Percentiles rank a stretch among this genome's conserved stretches.
These are phyloP conservation scores for Grapholita molesta DNA, from an alignment of 1,140 invertebrate species.

Conservation along the genomic window DNA sequence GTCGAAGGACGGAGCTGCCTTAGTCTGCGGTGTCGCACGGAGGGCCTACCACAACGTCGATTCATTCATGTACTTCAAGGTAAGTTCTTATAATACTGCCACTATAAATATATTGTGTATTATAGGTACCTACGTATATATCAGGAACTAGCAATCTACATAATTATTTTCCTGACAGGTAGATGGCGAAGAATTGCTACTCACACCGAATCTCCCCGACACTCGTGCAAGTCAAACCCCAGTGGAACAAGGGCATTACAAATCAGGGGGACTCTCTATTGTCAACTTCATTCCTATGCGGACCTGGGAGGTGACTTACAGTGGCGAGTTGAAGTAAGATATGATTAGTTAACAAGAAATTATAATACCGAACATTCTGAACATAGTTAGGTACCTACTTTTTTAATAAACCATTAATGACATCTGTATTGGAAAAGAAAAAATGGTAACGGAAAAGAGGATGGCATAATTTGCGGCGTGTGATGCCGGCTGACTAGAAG, in stretches of 20 bases:
- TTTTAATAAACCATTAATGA: background rate
- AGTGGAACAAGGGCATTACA: constrained; percentile 76
- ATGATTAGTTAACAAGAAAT: background rate
- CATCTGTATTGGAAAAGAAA: background rate
- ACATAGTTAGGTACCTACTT: background rate
- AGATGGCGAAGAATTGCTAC: constrained; percentile 80
- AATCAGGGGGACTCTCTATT: constrained; percentile 80
- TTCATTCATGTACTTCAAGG: constrained; percentile 78
- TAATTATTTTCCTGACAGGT: constrained; percentile 65
- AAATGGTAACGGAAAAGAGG: too few relatives aligned
- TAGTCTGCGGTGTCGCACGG: constrained; percentile 77
- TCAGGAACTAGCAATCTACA: too few relatives aligned
- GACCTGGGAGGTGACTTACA: constrained; percentile 81
- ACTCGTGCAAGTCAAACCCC: constrained; percentile 78
- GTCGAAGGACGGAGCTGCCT: constrained; percentile 67
- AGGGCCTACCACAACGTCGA: constrained; percentile 71
- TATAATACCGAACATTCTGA: background rate
- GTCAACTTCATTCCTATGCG: constrained; percentile 81
- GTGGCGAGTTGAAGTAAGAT: constrained; percentile 81
- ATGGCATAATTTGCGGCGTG: too few relatives aligned
- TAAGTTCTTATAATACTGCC: constrained; percentile 42
- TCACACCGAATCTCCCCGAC: constrained; percentile 81
- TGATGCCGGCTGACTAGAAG: too few relatives aligned
- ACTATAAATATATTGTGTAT: too few relatives aligned
- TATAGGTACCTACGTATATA: constrained; percentile 7